Evolutionary conservation across 1,140 invertebrate species (phyloP).

Genomic region (Pentalonia nigronervosa): DNA sequence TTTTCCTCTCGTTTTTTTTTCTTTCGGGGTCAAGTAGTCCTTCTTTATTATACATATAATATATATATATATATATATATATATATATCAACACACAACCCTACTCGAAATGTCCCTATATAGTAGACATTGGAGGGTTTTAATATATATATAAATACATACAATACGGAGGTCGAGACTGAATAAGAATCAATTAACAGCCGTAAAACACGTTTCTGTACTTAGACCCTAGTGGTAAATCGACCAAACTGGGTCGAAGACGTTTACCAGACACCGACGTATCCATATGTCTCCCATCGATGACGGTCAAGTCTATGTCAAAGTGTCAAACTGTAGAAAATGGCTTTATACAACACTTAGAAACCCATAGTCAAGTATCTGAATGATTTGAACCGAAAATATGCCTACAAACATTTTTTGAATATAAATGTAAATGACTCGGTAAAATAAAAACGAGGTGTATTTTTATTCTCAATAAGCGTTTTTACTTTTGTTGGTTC

Average conservation of each 20-base stretch:
- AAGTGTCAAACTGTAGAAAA: conserved; percentile 47
- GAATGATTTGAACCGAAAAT: conserved; percentile 25
- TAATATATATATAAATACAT: background rate
- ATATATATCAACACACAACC: background rate
- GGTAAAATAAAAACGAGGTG: background rate
- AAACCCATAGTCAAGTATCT: conserved; percentile 18
- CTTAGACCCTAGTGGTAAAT: conserved; percentile 38
- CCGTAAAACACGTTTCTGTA: conserved; percentile 57
- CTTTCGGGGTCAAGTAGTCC: conserved; percentile 40
- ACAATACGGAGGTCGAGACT: background rate
- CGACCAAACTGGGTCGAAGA: conserved; percentile 47
- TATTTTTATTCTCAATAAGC: background rate
- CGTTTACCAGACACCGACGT: conserved; percentile 55
- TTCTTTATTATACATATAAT: conserved; percentile 18
- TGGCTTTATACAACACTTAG: conserved; percentile 21
- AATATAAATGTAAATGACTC: conserved; percentile 6
- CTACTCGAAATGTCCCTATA: conserved; percentile 30
- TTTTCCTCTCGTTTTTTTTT: conserved; percentile 42
- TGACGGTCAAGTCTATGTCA: conserved; percentile 44
- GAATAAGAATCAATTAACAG: conserved; percentile 53
- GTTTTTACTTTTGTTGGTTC: background rate
- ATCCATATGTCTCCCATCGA: conserved; percentile 46
- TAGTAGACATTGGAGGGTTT: conserved; percentile 25
- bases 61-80: background rate
- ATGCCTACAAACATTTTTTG: background rate